Evolutionary conservation across 2,888 invertebrate genomes (phyloP).

Genomic region (Elysia crispata): DNA sequence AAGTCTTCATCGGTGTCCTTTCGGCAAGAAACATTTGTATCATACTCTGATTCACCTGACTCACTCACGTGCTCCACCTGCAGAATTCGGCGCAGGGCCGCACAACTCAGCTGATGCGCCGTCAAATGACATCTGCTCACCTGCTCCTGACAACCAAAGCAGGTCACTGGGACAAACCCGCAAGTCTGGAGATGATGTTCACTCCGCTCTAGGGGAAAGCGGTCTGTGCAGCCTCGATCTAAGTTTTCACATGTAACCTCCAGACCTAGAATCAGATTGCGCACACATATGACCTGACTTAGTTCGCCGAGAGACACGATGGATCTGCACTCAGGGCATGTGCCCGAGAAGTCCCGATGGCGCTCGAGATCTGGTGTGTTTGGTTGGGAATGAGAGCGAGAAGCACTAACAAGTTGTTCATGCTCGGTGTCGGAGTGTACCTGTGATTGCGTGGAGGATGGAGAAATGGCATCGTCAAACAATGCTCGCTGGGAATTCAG

Average conservation of each 20-base stretch:
- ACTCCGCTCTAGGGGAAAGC: slow-evolving; percentile 65
- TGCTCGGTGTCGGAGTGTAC: too few relatives aligned
- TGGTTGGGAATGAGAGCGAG: too few relatives aligned
- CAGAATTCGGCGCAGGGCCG: slow-evolving; percentile 79
- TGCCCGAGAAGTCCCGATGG: too few relatives aligned
- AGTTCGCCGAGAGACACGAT: slow-evolving; percentile 53
- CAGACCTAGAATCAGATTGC: slow-evolving; percentile 71
- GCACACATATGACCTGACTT: slow-evolving; percentile 69
- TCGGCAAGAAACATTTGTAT: too few relatives aligned
- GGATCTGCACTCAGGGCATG: slow-evolving; percentile 70
- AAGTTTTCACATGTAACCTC: slow-evolving; percentile 66
- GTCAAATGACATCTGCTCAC: slow-evolving; percentile 66
- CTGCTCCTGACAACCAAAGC: slow-evolving; percentile 67
- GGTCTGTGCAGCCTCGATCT: slow-evolving; percentile 66
- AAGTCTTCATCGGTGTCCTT: too few relatives aligned
- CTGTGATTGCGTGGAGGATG: too few relatives aligned
- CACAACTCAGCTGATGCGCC: slow-evolving; percentile 69
- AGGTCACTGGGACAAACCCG: slow-evolving; percentile 65
- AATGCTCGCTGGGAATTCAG: too few relatives aligned
- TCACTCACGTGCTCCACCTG: slow-evolving; percentile 54
- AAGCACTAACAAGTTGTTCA: too few relatives aligned
- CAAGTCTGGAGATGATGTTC: slow-evolving; percentile 64
- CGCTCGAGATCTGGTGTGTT: too few relatives aligned
- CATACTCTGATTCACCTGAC: too few relatives aligned
- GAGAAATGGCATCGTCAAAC: too few relatives aligned